These are phyloP conservation scores for Vimba vimba DNA, from an alignment of 2,113 vertebrate genomes.

Conservation along the genomic window DNA sequence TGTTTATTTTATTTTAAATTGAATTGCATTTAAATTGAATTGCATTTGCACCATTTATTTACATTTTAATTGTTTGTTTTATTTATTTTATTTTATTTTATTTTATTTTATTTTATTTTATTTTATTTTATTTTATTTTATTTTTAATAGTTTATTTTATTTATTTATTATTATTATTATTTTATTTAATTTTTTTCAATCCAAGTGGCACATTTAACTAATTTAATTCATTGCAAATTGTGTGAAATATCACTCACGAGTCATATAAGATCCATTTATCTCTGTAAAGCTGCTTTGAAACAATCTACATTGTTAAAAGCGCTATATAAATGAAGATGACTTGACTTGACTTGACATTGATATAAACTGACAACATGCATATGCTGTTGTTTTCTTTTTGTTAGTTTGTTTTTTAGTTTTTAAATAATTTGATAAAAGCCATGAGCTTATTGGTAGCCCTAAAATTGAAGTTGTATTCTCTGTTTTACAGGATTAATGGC, in stretches of 20 bases:
- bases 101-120: neutral
- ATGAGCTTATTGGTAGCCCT: neutral
- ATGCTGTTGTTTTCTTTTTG: neutral
- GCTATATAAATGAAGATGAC: no score
- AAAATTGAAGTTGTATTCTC: neutral
- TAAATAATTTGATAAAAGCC: neutral
- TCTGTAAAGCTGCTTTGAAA: no score
- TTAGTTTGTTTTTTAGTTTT: neutral
- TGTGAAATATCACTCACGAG: neutral
- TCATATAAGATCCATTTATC: neutral
- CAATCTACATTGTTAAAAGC: no score
- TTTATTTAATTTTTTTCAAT: neutral
- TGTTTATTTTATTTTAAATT: neutral
- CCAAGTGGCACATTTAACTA: neutral
- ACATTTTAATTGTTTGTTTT: neutral
- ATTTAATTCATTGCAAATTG: neutral
- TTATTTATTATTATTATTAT: neutral
- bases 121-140: neutral
- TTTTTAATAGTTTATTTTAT: neutral
- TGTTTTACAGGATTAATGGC: neutral
- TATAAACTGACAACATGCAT: neutral
- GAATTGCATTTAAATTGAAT: neutral
- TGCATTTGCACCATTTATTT: no score
- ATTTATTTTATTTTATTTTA: neutral
- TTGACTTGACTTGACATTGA: no score